phyloP scores from a whole-genome alignment of 2,888 invertebrate genomes.

The Spisula solida region DNA sequence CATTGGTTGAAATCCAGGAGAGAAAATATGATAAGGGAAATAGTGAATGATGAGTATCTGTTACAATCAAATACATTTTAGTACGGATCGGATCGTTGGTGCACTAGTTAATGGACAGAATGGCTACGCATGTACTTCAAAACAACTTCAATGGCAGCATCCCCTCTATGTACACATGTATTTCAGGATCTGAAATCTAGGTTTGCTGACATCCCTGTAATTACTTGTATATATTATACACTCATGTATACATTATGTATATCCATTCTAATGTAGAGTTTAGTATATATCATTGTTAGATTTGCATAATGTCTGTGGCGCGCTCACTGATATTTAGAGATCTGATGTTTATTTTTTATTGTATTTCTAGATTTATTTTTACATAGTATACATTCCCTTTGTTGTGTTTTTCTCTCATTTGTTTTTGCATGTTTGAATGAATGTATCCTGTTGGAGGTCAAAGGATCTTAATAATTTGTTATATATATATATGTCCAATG shows the following conservation, averaged over 20 bases:
- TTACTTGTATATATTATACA: too few relatives aligned
- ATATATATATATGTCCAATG: background rate
- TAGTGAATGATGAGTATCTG: too few relatives aligned
- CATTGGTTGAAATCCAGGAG: too few relatives aligned
- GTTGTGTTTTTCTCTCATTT: background rate
- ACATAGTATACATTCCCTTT: constrained; percentile 5
- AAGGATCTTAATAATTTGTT: too few relatives aligned
- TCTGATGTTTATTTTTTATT: background rate
- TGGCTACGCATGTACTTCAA: background rate
- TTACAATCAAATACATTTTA: too few relatives aligned
- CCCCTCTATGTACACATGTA: background rate
- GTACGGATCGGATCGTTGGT: too few relatives aligned
- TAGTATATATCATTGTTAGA: background rate
- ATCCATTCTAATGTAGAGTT: background rate
- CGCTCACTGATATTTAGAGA: background rate
- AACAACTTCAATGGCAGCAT: background rate
- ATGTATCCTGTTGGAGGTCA: background rate
- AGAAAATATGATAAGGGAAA: too few relatives aligned
- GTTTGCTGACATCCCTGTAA: too few relatives aligned
- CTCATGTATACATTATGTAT: too few relatives aligned
- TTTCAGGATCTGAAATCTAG: too few relatives aligned
- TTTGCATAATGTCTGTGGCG: background rate
- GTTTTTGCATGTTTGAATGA: background rate
- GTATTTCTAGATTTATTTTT: constrained; percentile 23
- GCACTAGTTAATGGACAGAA: background rate